Evolutionary conservation across 2,797 vertebrate species (phyloP).

Genomic region (Loris lydekkerianus): DNA sequence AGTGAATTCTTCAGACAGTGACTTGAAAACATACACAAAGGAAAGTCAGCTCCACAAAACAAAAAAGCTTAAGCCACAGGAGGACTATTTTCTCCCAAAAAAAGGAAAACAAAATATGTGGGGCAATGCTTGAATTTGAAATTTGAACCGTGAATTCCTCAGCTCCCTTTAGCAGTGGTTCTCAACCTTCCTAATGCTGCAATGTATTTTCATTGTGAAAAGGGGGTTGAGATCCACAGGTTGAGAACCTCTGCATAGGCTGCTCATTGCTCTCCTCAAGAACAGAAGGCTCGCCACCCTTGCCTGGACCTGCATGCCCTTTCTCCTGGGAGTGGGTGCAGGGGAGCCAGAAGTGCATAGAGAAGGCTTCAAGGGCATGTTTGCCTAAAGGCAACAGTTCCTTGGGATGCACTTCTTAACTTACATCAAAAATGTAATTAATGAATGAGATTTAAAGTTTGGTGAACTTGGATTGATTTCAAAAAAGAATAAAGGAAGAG

Average conservation of each 20-base stretch:
- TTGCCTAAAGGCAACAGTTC: not conserved
- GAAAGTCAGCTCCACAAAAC: not conserved
- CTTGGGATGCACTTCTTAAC: not conserved
- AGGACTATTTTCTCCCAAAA: not conserved
- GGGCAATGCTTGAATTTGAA: not conserved
- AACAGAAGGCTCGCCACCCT: not conserved
- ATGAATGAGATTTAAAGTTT: not conserved
- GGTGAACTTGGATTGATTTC: not conserved
- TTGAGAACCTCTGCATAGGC: too few relatives aligned
- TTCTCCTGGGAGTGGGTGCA: not conserved
- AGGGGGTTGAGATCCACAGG: too few relatives aligned
- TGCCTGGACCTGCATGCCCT: too few relatives aligned
- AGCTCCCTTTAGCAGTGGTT: too few relatives aligned
- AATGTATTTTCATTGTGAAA: too few relatives aligned
- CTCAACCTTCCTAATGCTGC: too few relatives aligned
- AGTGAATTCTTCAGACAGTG: not conserved
- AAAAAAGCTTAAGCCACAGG: not conserved
- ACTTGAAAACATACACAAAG: not conserved
- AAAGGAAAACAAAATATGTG: not conserved
- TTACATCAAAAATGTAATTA: not conserved
- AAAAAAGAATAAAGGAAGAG: slow-evolving; percentile 21
- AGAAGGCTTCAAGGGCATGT: not conserved
- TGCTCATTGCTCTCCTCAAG: not conserved
- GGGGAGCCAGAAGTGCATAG: not conserved
- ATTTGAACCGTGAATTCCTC: not conserved